Percentiles rank a stretch among this genome's conserved stretches.
These are phyloP conservation scores for Amiota mariae DNA, from an alignment of 2,888 invertebrate species.

Conservation along the genomic window DNA sequence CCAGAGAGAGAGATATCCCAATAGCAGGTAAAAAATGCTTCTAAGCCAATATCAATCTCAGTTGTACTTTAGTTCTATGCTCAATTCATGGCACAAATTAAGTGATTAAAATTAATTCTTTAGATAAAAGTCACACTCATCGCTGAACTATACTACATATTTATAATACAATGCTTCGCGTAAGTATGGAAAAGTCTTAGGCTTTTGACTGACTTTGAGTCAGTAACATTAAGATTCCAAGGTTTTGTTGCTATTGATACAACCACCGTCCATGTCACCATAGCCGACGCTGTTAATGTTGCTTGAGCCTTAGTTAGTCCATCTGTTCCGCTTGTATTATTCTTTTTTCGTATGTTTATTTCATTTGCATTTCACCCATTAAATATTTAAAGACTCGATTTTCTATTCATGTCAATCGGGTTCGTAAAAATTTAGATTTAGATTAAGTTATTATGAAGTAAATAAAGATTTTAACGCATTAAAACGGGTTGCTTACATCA, in stretches of 20 bases:
- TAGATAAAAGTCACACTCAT: constrained; percentile 56
- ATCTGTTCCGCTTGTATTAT: not conserved
- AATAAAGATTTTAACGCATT: not conserved
- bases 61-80: not conserved
- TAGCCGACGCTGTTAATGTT: not conserved
- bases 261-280: not conserved
- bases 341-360: not conserved
- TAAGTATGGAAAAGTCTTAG: not conserved
- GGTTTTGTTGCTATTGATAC: too few relatives aligned
- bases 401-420: too few relatives aligned
- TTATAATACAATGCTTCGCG: not conserved
- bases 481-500: not conserved
- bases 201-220: not conserved
- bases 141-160: not conserved
- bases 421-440: too few relatives aligned
- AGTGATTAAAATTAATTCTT: constrained; percentile 63
- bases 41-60: not conserved
- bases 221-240: not conserved
- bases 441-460: too few relatives aligned
- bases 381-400: constrained; percentile 2
- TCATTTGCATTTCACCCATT: constrained; percentile 14
- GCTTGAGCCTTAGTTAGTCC: not conserved
- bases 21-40: too few relatives aligned
- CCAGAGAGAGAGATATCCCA: too few relatives aligned
- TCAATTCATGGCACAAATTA: constrained; percentile 54